Conservation (phyloP, 2,797 vertebrate species). For the Parauchenoglanis ngamensis region DNA sequence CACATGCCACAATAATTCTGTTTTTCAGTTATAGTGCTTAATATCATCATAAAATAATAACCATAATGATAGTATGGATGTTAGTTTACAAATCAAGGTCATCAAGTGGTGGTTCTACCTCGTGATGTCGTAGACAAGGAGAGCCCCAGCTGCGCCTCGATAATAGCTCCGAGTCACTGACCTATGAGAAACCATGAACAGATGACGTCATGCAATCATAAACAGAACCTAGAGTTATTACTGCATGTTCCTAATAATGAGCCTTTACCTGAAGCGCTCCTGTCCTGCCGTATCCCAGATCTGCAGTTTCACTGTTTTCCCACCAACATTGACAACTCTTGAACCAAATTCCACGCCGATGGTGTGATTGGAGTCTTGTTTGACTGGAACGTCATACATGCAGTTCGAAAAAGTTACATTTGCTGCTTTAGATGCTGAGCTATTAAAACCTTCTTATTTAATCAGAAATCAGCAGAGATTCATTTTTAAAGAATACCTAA, state of each 20-base stretch:
- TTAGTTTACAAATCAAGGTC: background rate
- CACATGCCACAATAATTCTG: background rate
- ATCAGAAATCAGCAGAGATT: background rate
- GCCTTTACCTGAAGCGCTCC: slow-evolving; percentile 85
- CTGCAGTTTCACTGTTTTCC: slow-evolving; percentile 92
- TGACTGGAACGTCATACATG: slow-evolving; percentile 74
- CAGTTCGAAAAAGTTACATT: background rate
- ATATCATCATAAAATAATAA: background rate
- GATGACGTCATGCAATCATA: slow-evolving; percentile 1
- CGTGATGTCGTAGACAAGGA: slow-evolving; percentile 92
- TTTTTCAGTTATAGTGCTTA: background rate
- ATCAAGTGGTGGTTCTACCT: slow-evolving; percentile 72
- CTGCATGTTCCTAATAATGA: slow-evolving; percentile 18
- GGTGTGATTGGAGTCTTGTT: slow-evolving; percentile 95
- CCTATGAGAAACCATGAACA: slow-evolving; percentile 63
- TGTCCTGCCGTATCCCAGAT: slow-evolving; percentile 95
- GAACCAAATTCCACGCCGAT: slow-evolving; percentile 95
- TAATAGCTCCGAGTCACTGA: slow-evolving; percentile 94
- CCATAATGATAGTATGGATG: background rate
- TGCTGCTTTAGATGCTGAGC: background rate
- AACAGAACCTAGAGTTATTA: background rate
- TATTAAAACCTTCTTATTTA: background rate
- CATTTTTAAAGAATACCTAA: background rate
- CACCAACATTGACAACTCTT: slow-evolving; percentile 87
- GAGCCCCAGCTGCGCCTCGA: slow-evolving; percentile 87